A percentile compares a stretch with the other conserved stretches of the same genome.
Conservation (phyloP, 2,797 vertebrate species). For the Lindbergichthys nudifrons region DNA sequence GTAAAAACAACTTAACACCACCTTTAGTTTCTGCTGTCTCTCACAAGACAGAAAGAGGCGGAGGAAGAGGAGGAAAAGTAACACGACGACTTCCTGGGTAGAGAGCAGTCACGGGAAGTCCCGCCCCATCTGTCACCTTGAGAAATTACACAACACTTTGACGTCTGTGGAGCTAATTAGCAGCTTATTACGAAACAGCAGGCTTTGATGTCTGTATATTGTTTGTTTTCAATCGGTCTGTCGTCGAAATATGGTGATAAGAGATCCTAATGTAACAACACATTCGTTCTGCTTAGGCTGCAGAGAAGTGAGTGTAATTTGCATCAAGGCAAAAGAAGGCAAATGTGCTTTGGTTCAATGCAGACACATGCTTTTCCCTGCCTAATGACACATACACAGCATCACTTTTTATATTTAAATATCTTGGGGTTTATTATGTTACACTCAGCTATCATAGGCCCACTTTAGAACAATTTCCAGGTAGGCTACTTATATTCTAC, state of each 20-base stretch:
- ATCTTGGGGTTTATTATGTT: too few relatives aligned
- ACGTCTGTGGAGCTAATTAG: background rate
- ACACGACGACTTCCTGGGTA: constrained; percentile 73
- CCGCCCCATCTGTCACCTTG: constrained; percentile 65
- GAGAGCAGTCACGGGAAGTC: constrained; percentile 58
- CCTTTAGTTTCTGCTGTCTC: constrained; percentile 38
- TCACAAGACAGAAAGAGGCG: constrained; percentile 27
- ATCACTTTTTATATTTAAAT: too few relatives aligned
- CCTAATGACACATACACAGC: background rate
- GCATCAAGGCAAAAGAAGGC: background rate
- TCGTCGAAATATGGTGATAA: background rate
- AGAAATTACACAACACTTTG: constrained; percentile 39
- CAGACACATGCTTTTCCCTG: too few relatives aligned
- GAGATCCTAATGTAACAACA: background rate
- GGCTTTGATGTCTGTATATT: background rate
- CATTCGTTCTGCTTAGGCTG: background rate
- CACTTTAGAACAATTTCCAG: too few relatives aligned
- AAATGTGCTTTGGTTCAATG: background rate
- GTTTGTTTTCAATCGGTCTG: background rate
- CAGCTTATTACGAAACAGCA: constrained; percentile 21
- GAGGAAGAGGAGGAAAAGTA: constrained; percentile 43
- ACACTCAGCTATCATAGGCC: too few relatives aligned
- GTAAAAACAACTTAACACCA: constrained; percentile 30
- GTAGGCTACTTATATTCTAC: too few relatives aligned
- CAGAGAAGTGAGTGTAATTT: background rate